These are phyloP conservation scores for Galerucella nymphaeae DNA, from an alignment of 2,888 invertebrate species.

Conservation along the genomic window DNA sequence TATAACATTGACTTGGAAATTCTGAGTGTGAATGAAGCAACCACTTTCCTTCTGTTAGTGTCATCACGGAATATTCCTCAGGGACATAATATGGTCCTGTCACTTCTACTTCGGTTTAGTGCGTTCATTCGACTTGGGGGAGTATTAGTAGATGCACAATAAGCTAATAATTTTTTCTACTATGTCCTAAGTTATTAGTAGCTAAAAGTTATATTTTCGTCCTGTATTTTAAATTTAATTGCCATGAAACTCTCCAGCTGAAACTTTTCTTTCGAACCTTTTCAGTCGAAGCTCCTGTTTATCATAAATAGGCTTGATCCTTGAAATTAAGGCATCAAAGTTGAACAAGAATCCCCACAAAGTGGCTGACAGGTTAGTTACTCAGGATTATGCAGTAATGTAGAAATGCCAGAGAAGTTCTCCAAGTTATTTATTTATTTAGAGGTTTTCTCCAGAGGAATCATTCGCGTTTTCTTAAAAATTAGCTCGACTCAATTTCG, in stretches of 20 bases:
- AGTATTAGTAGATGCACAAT: too few relatives aligned
- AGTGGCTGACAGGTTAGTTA: conserved; percentile 23
- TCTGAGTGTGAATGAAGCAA: too few relatives aligned
- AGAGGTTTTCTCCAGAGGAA: conserved; percentile 8
- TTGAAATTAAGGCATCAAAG: conserved; percentile 15
- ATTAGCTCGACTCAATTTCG: background rate
- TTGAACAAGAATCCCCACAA: conserved; percentile 13
- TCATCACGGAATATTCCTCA: too few relatives aligned
- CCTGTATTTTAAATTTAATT: background rate
- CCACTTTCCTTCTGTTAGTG: too few relatives aligned
- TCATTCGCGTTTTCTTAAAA: background rate
- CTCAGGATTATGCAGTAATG: conserved; percentile 21
- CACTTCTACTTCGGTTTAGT: too few relatives aligned
- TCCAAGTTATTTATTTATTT: conserved; percentile 15
- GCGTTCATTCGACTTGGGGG: too few relatives aligned
- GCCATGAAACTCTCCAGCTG: background rate
- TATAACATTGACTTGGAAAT: too few relatives aligned
- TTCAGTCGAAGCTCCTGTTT: conserved; percentile 3
- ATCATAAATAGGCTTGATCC: conserved; percentile 11
- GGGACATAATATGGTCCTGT: too few relatives aligned
- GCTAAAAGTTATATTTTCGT: too few relatives aligned
- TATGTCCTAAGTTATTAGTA: too few relatives aligned
- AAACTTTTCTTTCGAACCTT: conserved; percentile 1
- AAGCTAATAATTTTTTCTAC: too few relatives aligned
- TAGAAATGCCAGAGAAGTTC: conserved; percentile 11